These are phyloP conservation scores for Amblyopsis hoosieri DNA, from an alignment of 2,797 vertebrate species.

Conservation along the genomic window DNA sequence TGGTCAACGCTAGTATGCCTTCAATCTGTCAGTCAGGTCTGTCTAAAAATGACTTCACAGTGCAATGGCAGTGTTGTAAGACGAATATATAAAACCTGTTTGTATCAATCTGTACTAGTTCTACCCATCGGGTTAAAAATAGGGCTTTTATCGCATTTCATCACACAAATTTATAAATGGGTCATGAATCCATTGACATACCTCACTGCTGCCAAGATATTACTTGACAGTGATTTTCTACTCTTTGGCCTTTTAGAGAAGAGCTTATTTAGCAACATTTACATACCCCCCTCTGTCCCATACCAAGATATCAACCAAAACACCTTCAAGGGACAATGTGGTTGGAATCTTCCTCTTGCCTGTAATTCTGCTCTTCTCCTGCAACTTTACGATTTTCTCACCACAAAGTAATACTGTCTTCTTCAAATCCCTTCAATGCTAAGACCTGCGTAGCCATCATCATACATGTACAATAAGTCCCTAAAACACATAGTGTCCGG, in stretches of 20 bases:
- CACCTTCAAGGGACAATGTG: conserved; percentile 17
- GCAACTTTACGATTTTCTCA: neutral
- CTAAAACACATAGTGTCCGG: neutral
- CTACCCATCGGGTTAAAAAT: conserved; percentile 3
- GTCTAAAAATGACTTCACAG: conserved; percentile 64
- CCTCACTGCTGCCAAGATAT: neutral
- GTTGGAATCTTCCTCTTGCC: conserved; percentile 12
- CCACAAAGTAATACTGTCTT: conserved; percentile 63
- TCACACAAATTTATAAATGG: conserved; percentile 36
- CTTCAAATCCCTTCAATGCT: conserved; percentile 22
- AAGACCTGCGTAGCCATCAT: conserved; percentile 3
- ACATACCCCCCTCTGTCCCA: neutral
- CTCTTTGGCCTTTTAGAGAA: conserved; percentile 60
- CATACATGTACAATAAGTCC: conserved; percentile 1
- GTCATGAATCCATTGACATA: conserved; percentile 14
- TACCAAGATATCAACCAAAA: conserved; percentile 13
- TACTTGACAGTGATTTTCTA: conserved; percentile 21
- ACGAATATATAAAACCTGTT: conserved; percentile 51
- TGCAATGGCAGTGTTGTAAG: conserved; percentile 71
- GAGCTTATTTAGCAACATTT: conserved; percentile 5
- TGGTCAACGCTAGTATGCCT: conserved; percentile 1
- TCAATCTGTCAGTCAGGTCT: conserved; percentile 15
- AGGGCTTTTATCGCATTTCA: conserved; percentile 1
- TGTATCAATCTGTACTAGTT: conserved; percentile 32
- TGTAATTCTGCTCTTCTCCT: neutral